phyloP scores from a whole-genome alignment of 2,113 vertebrate species.

The Platysteira castanea region DNA sequence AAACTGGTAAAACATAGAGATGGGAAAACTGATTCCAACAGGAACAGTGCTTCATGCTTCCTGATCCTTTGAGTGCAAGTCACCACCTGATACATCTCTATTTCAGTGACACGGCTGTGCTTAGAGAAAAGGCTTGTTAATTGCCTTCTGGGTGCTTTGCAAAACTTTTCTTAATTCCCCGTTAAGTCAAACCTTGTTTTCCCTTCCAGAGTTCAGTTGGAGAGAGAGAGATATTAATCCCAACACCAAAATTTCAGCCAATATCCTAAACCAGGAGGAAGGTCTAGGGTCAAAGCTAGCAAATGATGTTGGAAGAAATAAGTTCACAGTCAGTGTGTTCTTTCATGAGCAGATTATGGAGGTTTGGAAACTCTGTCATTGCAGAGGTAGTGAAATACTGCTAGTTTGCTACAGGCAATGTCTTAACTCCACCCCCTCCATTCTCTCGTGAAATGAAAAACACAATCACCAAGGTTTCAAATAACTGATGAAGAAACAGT shows the following conservation, averaged over 20 bases:
- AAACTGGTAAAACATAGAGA: background rate
- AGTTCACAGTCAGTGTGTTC: constrained; percentile 22
- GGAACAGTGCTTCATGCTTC: background rate
- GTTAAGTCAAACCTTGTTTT: constrained; percentile 1
- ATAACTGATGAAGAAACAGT: background rate
- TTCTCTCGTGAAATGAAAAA: constrained; percentile 49
- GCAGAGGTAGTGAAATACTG: constrained; percentile 14
- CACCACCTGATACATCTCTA: background rate
- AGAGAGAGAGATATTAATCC: constrained; percentile 3
- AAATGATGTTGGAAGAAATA: constrained; percentile 10
- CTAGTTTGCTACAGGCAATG: constrained; percentile 13
- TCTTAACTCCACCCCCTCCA: background rate
- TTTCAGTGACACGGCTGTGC: background rate
- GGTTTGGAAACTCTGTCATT: constrained; percentile 13
- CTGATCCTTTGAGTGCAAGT: background rate
- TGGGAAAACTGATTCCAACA: background rate
- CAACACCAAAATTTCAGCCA: constrained; percentile 5
- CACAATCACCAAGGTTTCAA: constrained; percentile 1
- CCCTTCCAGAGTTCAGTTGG: background rate
- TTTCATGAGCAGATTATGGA: constrained; percentile 1
- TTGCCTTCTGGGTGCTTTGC: background rate
- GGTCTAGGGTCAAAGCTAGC: constrained; percentile 1
- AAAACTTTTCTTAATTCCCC: constrained; percentile 1
- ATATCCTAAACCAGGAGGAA: constrained; percentile 21
- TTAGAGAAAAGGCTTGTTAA: background rate